Conservation (phyloP, 2,888 invertebrate genomes). For the Caenorhabditis uteleia region DNA sequence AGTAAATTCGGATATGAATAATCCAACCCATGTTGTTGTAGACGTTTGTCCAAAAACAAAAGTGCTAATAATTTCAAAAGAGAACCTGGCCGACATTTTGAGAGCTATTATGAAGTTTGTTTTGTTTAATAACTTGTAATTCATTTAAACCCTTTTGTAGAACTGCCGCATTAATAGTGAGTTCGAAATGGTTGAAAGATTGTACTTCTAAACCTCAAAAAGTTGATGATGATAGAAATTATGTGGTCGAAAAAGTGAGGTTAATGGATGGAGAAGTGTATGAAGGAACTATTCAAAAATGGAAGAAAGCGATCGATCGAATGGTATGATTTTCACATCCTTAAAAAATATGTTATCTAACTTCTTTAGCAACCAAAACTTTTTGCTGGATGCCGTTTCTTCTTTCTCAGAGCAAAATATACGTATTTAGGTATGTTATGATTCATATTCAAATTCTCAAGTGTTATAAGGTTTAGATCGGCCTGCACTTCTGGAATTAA, state of each 20-base stretch:
- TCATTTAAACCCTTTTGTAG: not conserved
- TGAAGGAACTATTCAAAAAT: conserved; percentile 17
- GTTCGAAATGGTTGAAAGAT: conserved; percentile 21
- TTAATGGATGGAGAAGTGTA: conserved; percentile 27
- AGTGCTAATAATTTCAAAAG: conserved; percentile 22
- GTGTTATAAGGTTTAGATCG: conserved; percentile 12
- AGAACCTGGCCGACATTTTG: conserved; percentile 9
- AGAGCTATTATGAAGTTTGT: conserved; percentile 30
- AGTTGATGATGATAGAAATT: conserved; percentile 19
- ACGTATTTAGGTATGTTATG: conserved; percentile 25
- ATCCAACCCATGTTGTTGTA: conserved; percentile 22
- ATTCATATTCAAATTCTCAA: not conserved
- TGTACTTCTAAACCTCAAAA: conserved; percentile 15
- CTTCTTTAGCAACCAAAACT: conserved; percentile 34
- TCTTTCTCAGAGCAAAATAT: conserved; percentile 17
- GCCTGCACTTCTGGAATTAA: conserved; percentile 13
- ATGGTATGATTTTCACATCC: conserved; percentile 10
- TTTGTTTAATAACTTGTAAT: not conserved
- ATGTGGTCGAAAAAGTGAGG: conserved; percentile 18
- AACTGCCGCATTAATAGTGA: conserved; percentile 21
- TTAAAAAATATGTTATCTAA: not conserved
- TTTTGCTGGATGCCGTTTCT: conserved; percentile 44
- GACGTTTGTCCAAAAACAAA: conserved; percentile 10
- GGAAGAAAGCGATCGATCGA: conserved; percentile 21
- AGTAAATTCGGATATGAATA: conserved; percentile 16